Evolutionary conservation across 2,113 vertebrate species (phyloP), one percentile per base, ranked within the genome.

Genomic region (Bufo bufo): DNA sequence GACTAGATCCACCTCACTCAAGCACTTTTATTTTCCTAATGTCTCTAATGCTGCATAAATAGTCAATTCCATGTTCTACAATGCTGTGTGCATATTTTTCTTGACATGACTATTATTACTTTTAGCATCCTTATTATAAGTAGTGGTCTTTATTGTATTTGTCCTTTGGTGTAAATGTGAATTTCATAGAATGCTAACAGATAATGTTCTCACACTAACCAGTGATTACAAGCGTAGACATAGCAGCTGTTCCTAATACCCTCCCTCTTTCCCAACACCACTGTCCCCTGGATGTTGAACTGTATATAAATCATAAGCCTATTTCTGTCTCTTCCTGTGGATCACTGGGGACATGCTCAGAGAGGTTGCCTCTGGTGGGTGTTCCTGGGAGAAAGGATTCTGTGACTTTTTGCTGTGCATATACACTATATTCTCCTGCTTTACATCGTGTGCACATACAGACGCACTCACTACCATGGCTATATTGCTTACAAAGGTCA

Each of bases 221-320:
- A 85, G 45, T 58, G 65, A 61, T 63, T 78, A 16, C 20, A 66
- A 65, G 49, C 12, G 12, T 23, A 86, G 74, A n/a, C 43, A 86
- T 66, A 23, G 63, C 47, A 79, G 47, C 58, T 86, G 85, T 50
- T 85, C 33, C 16, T 85, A 20, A 84, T 71, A 84, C 87, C 63
- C 85, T 49, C 65, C 78, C 54, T 71, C 11, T 23, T 49, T 56
- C 23, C 77, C 74, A 43, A 49, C 77, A 87, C 72, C n/a, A 80
- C 78, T 43, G 74, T 82, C 65, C 43, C 58, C 65, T 82, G 66
- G 66, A 87, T 87, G 78, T 56, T 87, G 63, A 82, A 87, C 52
- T 72, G 58, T 74, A 80, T 87, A 87, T 87, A 82, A 87, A 87
- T 87, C 86, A 87, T 74, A 71, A 61, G 65, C 86, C 86, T 87